Evolutionary conservation across 2,888 invertebrate species (phyloP), one percentile per base, ranked within the genome.

Genomic region (Myopa tessellatipennis): DNA sequence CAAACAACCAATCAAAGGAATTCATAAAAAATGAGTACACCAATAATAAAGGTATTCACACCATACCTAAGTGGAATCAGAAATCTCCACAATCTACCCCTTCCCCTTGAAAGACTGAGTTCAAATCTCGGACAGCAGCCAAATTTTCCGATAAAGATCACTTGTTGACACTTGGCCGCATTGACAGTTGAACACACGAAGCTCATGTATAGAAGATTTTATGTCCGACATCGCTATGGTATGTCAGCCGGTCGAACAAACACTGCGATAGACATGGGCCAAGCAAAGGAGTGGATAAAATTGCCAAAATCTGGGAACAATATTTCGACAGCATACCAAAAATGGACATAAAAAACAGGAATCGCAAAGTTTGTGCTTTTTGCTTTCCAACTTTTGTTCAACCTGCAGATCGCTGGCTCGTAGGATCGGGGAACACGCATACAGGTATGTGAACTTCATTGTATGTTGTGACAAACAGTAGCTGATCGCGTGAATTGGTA

Each of bases 121-220:
- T 10, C 1, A 45, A 45, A 45, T 45, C 45, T 45, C 7, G 3
- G 10, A 6, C 36, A 6, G 10, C 36, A 2, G 38, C 36, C 16
- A 38, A 82, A 82, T 83, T 82, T 82, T 82, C 78, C 81, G 82
- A 82, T 83, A 81, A 81, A 83, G 81, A 83, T 83, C 83, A 80
- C 79, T 79, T 77, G 70, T 77, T 79, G 82, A 81, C 81, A 82
- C 81, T 83, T 71, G 65, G 60, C 74, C 52, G 6, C 67, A 77
- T 77, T 81, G 82, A 79, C 81, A 80, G 78, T 80, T 76, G 72
- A 78, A 80, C 81, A 81, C 78, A 76, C 77, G 61, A 79, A 79
- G 81, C 79, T 80, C 81, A 81, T 81, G 82, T 81, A 78, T 79
- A 80, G 67, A 80, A 80, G 78, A 78, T 79, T 80, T 81, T 76